Percentiles rank a stretch among this genome's conserved stretches.
phyloP scores from a whole-genome alignment of 2,888 invertebrate genomes.

The Graphium colonna region DNA sequence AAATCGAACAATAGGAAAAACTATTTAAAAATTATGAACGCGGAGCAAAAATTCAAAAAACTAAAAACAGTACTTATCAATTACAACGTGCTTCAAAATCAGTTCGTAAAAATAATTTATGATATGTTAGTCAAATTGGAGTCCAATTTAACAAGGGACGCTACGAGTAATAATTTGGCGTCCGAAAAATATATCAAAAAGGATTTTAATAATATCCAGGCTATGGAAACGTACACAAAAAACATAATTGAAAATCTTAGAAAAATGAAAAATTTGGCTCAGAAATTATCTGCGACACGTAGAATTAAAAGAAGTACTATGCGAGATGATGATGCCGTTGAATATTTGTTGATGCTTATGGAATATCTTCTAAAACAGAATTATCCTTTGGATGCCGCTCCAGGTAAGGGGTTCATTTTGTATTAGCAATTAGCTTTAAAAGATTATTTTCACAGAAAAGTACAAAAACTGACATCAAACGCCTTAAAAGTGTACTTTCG shows the following conservation, averaged over 20 bases:
- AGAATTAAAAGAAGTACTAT: conserved; percentile 43
- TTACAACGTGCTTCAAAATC: conserved; percentile 56
- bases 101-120: conserved; percentile 53
- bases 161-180: conserved; percentile 2
- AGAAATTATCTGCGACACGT: conserved; percentile 34
- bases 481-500: no score
- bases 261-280: conserved; percentile 49
- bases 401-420: conserved; percentile 40
- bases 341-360: conserved; percentile 60
- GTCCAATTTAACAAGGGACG: conserved; percentile 18
- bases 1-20: conserved; percentile 19
- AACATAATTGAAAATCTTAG: conserved; percentile 56
- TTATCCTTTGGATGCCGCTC: conserved; percentile 38
- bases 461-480: no score
- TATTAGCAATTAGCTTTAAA: no score
- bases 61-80: conserved; percentile 44
- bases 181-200: conserved; percentile 2
- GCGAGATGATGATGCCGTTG: conserved; percentile 47
- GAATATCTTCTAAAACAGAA: conserved; percentile 58
- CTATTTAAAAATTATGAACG: conserved; percentile 15
- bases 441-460: no score
- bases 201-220: conserved; percentile 23
- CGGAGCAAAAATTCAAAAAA: conserved; percentile 36
- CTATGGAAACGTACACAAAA: conserved; percentile 45
- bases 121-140: conserved; percentile 41